Base-by-base conservation (phyloP, 2,113 vertebrate species). In the Sceloporus tristichus region DNA sequence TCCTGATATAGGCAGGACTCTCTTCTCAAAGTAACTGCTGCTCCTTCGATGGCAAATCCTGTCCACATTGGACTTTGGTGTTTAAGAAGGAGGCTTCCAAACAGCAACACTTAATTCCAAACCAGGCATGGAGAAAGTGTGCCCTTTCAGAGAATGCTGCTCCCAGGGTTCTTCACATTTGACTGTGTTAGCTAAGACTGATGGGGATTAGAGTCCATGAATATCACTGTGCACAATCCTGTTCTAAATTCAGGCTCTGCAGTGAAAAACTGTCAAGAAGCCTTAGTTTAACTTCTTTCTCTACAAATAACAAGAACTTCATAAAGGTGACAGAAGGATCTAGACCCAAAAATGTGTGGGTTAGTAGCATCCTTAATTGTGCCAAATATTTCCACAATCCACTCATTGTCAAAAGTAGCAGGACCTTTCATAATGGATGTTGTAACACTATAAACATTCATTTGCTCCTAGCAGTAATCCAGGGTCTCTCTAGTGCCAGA, bases 401-500 rank as follows among this genome's bases (percentile, higher is more conserved):
- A 65, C 29, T 62, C 68, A 59, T 62, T 87, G 86, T 81, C 34
- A 38, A 71, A 48, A 9, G 10, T 59, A 81, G 13, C 66, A 87
- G 40, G 79, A 19, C 79, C 68, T 53, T 80, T 87, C 70, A 87
- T 74, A 42, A 82, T 76, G 75, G 79, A 76, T 75, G 19, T 38
- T 80, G 40, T 18, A 87, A 76, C 66, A 59, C 38, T 66, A 27
- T 80, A 82, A 82, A 87, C 79, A 82, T 82, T 82, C 56, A 65
- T 75, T 82, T 87, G n/a, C 59, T 82, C 76, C n/a, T 83, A 66
- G 21, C 19, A 66, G 9, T 83, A 68, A 77, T 40, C 42, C n/a
- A 80, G 54, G 48, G 34, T 82, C 54, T 65, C 42, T 82, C 38
- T 27, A 76, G 81, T 29, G 56, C 59, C 76, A 76, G 74, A 76